Conservation (phyloP, 2,797 vertebrate species). For the Dendrocincla fuliginosa region DNA sequence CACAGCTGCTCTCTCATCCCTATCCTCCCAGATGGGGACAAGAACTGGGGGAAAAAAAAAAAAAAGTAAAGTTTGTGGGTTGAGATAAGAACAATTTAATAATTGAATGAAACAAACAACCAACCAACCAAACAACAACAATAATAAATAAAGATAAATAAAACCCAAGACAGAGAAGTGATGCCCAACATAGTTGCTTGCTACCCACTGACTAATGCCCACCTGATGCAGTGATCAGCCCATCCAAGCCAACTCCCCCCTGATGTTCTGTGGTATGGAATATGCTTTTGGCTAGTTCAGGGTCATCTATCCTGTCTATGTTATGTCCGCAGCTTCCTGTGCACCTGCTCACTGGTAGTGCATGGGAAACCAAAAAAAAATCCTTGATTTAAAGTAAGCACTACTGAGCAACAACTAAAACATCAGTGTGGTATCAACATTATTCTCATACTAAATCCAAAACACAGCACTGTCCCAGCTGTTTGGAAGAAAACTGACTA, state of each 20-base stretch:
- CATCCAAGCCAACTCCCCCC: background rate
- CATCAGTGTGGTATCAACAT: background rate
- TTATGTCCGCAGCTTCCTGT: background rate
- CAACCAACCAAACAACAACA: no score
- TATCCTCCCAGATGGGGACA: background rate
- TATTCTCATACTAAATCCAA: background rate
- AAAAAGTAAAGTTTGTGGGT: background rate
- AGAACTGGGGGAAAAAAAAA: background rate
- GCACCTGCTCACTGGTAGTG: background rate
- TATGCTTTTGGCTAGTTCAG: background rate
- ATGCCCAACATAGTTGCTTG: background rate
- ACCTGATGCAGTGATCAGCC: fast-evolving
- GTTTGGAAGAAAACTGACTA: background rate
- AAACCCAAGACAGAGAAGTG: background rate
- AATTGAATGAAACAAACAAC: background rate
- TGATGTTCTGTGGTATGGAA: background rate
- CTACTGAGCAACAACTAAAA: background rate
- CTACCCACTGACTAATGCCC: background rate
- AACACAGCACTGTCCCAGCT: background rate
- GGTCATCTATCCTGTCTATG: background rate
- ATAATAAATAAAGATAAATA: background rate
- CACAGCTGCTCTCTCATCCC: background rate
- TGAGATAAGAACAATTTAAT: background rate
- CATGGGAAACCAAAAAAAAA: background rate
- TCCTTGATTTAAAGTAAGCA: background rate